phyloP scores from a whole-genome alignment of 64 coral and sea anemone species.

The Porites australiensis region DNA sequence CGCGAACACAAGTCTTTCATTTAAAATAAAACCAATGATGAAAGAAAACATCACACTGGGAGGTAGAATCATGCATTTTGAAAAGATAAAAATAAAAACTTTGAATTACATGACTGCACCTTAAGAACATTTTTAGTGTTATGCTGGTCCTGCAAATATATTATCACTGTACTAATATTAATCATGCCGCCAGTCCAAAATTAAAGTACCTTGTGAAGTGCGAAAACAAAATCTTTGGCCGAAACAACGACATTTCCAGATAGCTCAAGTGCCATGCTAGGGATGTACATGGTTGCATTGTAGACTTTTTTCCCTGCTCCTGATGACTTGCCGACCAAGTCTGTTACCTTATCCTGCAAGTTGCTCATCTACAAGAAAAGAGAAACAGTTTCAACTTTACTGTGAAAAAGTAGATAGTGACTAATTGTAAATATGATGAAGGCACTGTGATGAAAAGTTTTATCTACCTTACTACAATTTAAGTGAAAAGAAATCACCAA shows the following conservation, averaged over 20 bases:
- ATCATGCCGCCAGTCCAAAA: too few relatives aligned
- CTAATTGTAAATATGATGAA: too few relatives aligned
- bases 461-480: too few relatives aligned
- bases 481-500: too few relatives aligned
- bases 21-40: neutral
- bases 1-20: neutral
- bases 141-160: too few relatives aligned
- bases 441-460: too few relatives aligned
- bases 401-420: too few relatives aligned
- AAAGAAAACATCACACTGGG: neutral
- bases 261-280: slow-evolving; percentile 82
- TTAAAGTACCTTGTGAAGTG: slow-evolving; percentile 77
- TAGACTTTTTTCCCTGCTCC: slow-evolving; percentile 86
- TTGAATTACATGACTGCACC: too few relatives aligned
- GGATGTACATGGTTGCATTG: slow-evolving; percentile 81
- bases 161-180: too few relatives aligned
- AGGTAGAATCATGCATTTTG: too few relatives aligned
- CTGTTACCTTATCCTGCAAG: slow-evolving; percentile 65
- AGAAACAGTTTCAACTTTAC: neutral
- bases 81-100: too few relatives aligned
- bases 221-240: slow-evolving; percentile 93
- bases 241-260: slow-evolving; percentile 85
- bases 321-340: slow-evolving; percentile 63
- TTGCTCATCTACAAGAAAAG: slow-evolving; percentile 43
- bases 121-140: too few relatives aligned